Conservation (phyloP, 2,797 vertebrate species). For the Notamacropus eugenii region DNA sequence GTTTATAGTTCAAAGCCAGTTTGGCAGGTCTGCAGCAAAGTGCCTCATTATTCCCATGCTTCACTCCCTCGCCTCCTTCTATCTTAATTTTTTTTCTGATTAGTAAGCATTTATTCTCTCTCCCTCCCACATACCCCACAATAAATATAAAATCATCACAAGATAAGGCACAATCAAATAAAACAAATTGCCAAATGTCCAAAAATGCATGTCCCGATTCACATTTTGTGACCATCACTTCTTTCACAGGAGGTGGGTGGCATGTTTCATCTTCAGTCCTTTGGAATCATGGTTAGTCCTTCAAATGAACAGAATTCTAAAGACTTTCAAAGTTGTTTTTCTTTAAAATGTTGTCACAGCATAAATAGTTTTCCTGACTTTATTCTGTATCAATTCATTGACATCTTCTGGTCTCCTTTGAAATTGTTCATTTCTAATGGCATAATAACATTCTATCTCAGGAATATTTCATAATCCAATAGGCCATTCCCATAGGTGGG, state of each 20-base stretch:
- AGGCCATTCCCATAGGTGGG: neutral
- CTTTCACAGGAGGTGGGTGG: neutral
- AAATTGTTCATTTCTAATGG: neutral
- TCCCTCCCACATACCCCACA: neutral
- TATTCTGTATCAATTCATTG: neutral
- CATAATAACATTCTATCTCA: neutral
- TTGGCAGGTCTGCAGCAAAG: neutral
- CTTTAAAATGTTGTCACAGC: neutral
- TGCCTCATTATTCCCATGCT: neutral
- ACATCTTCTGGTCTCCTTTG: neutral
- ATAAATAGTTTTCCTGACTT: neutral
- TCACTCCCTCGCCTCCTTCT: neutral
- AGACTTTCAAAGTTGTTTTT: neutral
- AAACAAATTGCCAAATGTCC: neutral
- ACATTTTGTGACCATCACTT: neutral
- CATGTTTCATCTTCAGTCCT: neutral
- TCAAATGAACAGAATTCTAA: neutral
- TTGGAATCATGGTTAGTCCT: neutral
- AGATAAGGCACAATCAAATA: neutral
- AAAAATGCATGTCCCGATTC: neutral
- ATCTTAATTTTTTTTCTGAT: neutral
- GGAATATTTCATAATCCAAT: neutral
- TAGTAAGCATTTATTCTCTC: neutral
- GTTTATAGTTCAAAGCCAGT: neutral
- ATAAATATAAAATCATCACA: neutral